Evolutionary conservation across 2,113 vertebrate species (phyloP), one percentile per base, ranked within the genome.

Genomic region (pig (Sus scrofa)): DNA sequence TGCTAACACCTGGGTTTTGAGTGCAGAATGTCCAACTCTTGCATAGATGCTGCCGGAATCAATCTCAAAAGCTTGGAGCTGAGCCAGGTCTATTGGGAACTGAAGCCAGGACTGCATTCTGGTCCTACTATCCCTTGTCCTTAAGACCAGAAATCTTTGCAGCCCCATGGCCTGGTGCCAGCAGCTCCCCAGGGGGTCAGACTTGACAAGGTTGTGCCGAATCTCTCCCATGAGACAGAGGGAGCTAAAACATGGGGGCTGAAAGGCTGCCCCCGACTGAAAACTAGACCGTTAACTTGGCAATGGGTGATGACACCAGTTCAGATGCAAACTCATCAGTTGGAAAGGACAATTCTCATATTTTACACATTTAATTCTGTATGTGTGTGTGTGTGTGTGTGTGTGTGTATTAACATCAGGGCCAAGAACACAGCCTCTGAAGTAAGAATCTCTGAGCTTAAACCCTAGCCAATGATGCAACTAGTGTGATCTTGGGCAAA

Each of bases 181-280:
- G 19, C 0, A 14, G 24, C 85, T 81, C 67, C 16, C 16, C 71
- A 26, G 70, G 83, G 11, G 50, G 18, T 4, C 3, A 63, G 62
- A 20, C 34, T 14, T 4, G 2, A 32, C 0, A 1, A 82, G 2
- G 20, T 14, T 11, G 0, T 18, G 56, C 4, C 7, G n/a, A 73
- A 39, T 6, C n/a, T 19, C 44, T 7, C 15, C 22, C 0, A 19
- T 5, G 27, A 87, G 22, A 26, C 63, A 37, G 14, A 50, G 0
- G 8, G 3, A 71, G 18, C 22, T 52, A 34, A 65, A 30, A 62
- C 0, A 0, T 9, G 8, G 63, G 3, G 30, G 50, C 22, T 2
- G 18, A 77, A 83, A 81, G 20, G 1, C 1, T 6, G 27, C 1
- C 26, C 32, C 68, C 34, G 15, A 1, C 0, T 27, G 39, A 74